Evolutionary conservation across 2,888 invertebrate genomes (phyloP).

Genomic region (Ichneumon xanthorius): DNA sequence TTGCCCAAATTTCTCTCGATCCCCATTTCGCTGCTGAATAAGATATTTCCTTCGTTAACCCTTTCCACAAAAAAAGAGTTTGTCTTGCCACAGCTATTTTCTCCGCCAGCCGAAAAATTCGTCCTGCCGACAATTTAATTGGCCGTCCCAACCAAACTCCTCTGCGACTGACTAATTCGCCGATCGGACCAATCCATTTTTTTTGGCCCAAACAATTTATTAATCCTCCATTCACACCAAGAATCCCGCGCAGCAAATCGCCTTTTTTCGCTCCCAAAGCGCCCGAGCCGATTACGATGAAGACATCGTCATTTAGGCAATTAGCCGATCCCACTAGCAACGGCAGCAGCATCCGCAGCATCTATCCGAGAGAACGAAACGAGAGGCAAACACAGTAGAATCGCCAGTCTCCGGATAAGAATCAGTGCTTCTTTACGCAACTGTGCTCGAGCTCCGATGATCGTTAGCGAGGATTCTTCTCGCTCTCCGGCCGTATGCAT

Average conservation of each 20-base stretch:
- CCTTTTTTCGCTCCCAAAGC: neutral
- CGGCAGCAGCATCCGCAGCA: neutral
- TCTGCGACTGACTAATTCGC: too few species aligned
- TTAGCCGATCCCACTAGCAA: neutral
- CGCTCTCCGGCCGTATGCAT: neutral
- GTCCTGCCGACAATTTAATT: too few species aligned
- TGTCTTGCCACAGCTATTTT: too few species aligned
- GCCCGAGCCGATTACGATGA: neutral
- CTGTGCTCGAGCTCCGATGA: constrained; percentile 1
- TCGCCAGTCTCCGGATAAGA: constrained; percentile 11
- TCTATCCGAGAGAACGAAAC: constrained; percentile 10
- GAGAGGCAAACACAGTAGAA: constrained; percentile 2
- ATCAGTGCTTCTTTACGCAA: constrained; percentile 37
- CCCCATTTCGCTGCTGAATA: neutral
- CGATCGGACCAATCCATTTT: too few species aligned
- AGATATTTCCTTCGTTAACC: neutral
- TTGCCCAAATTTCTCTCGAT: neutral
- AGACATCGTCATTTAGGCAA: constrained; percentile 10
- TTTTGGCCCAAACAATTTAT: too few species aligned
- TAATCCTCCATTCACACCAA: too few species aligned
- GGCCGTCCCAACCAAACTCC: too few species aligned
- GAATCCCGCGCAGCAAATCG: too few species aligned
- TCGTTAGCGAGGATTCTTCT: constrained; percentile 38
- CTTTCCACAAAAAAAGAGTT: too few species aligned
- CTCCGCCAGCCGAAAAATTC: too few species aligned